phyloP scores from a whole-genome alignment of 2,888 invertebrate species.

The Darwinula stevensoni region DNA sequence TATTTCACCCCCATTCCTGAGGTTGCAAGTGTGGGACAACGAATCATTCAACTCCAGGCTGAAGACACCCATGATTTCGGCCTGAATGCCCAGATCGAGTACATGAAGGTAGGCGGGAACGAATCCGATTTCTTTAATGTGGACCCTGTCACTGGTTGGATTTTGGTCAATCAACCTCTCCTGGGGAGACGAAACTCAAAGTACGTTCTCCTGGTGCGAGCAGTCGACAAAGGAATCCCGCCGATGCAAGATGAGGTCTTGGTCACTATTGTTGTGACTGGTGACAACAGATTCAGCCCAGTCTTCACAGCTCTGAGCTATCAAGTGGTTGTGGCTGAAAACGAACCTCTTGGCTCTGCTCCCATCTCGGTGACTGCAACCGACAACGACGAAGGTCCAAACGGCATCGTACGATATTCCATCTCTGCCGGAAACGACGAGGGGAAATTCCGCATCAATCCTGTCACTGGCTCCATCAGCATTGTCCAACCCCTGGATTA shows the following conservation, averaged over 20 bases:
- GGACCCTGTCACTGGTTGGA: slow-evolving; percentile 48
- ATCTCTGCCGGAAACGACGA: slow-evolving; percentile 56
- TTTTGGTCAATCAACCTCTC: slow-evolving; percentile 30
- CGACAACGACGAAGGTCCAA: slow-evolving; percentile 52
- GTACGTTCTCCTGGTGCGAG: slow-evolving; percentile 36
- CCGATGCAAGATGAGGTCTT: slow-evolving; percentile 44
- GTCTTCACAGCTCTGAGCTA: slow-evolving; percentile 45
- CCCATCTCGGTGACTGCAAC: slow-evolving; percentile 55
- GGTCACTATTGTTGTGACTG: slow-evolving; percentile 46
- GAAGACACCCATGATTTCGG: slow-evolving; percentile 37
- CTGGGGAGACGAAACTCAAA: slow-evolving; percentile 23
- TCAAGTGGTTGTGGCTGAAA: slow-evolving; percentile 70
- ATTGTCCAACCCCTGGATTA: slow-evolving; percentile 54
- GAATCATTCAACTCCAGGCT: slow-evolving; percentile 30
- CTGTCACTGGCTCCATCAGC: slow-evolving; percentile 42
- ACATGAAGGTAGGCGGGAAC: slow-evolving; percentile 39
- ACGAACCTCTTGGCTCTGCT: slow-evolving; percentile 53
- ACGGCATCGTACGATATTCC: slow-evolving; percentile 54
- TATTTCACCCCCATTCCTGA: slow-evolving; percentile 56
- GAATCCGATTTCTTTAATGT: slow-evolving; percentile 40
- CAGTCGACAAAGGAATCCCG: slow-evolving; percentile 61
- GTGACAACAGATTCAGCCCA: slow-evolving; percentile 48
- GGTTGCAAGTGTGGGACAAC: slow-evolving; percentile 35
- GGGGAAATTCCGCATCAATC: slow-evolving; percentile 46
- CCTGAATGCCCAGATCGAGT: slow-evolving; percentile 43